These are phyloP conservation scores for Mythimna albipuncta DNA, from an alignment of 2,888 invertebrate species.

Conservation along the genomic window DNA sequence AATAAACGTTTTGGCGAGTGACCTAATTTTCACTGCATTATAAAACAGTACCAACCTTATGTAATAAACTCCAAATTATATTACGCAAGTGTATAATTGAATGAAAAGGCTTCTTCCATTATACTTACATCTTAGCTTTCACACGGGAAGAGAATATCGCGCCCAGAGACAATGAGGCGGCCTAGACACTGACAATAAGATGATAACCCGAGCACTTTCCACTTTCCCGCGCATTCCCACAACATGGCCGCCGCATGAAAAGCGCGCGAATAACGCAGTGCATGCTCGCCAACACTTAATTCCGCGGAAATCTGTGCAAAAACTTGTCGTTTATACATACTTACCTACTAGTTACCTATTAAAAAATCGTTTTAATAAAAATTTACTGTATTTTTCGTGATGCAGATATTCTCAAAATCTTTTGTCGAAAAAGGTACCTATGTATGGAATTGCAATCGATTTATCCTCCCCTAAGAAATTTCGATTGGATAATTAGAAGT, in stretches of 20 bases:
- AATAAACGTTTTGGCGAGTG: background rate
- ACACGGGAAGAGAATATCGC: conserved; percentile 77
- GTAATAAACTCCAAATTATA: conserved; percentile 37
- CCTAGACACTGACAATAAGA: conserved; percentile 86
- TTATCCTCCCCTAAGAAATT: conserved; percentile 17
- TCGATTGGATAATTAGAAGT: conserved; percentile 24
- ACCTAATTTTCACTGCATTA: conserved; percentile 23
- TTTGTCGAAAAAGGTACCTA: background rate
- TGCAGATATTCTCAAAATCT: conserved; percentile 21
- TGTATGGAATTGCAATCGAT: conserved; percentile 8
- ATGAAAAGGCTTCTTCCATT: conserved; percentile 55
- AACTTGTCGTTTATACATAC: conserved; percentile 5
- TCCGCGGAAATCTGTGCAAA: conserved; percentile 30
- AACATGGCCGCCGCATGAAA: conserved; percentile 74
- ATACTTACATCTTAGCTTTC: conserved; percentile 72
- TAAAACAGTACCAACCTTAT: conserved; percentile 21
- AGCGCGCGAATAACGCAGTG: conserved; percentile 62
- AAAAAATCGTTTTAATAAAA: background rate
- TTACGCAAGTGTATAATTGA: conserved; percentile 52
- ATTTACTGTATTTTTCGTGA: conserved; percentile 8
- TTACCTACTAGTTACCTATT: background rate
- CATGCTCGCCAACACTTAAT: conserved; percentile 32
- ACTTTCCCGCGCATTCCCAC: conserved; percentile 87
- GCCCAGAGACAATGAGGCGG: conserved; percentile 77
- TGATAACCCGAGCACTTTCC: conserved; percentile 83